Percentiles rank a stretch among this genome's conserved stretches.
Evolutionary conservation across 2,888 invertebrate species (phyloP).

Genomic region (Agrilus cyanescens): DNA sequence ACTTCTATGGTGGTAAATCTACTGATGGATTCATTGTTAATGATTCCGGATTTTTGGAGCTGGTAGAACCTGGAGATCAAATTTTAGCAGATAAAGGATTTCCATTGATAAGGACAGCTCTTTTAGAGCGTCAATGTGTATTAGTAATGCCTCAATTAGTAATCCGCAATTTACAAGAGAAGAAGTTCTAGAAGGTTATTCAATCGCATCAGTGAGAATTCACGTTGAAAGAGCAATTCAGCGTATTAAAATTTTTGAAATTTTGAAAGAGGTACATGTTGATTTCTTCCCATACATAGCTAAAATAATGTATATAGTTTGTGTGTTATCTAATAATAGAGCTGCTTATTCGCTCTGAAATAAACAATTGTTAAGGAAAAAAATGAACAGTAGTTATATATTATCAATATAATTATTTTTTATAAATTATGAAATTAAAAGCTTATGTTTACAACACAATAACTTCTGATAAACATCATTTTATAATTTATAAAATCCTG

Average conservation of each 20-base stretch:
- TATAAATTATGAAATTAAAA: too few relatives aligned
- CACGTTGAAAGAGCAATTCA: constrained; percentile 19
- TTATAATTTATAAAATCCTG: too few relatives aligned
- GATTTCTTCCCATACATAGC: too few relatives aligned
- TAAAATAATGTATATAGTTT: not conserved
- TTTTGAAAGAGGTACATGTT: not conserved
- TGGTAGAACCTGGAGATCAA: constrained; percentile 15
- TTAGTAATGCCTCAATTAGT: too few relatives aligned
- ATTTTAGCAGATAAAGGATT: constrained; percentile 13
- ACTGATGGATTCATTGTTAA: constrained; percentile 17
- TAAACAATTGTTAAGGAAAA: too few relatives aligned
- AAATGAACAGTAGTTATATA: too few relatives aligned
- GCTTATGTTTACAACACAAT: too few relatives aligned
- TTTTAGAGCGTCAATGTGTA: too few relatives aligned
- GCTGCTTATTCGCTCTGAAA: not conserved
- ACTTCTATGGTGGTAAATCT: constrained; percentile 15
- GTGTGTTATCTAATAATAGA: constrained; percentile 1
- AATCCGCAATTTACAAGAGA: constrained; percentile 14
- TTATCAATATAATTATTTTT: too few relatives aligned
- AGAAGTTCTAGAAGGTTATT: constrained; percentile 14
- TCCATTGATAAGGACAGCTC: too few relatives aligned
- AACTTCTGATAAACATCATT: too few relatives aligned
- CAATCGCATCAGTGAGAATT: constrained; percentile 17
- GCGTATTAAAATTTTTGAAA: constrained; percentile 8
- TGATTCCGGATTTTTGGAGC: constrained; percentile 17